These are phyloP conservation scores for Cinara cedri DNA, from an alignment of 2,888 invertebrate species.

Conservation along the genomic window DNA sequence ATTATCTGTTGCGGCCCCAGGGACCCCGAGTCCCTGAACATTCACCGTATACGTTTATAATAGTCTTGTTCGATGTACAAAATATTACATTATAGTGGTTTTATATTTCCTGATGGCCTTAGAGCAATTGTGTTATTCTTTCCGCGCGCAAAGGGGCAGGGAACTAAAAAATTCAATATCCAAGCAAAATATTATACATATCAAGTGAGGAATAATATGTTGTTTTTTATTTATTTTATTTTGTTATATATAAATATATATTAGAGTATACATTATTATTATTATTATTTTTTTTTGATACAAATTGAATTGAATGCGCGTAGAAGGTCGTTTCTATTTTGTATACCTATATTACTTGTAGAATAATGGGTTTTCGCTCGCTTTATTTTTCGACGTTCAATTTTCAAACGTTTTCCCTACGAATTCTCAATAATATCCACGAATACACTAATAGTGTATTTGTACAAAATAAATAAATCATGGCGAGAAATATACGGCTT, in stretches of 20 bases:
- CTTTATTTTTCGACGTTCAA: neutral
- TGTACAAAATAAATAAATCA: too few species aligned
- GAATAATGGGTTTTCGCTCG: conserved; percentile 28
- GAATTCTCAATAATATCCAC: neutral
- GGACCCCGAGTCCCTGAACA: too few species aligned
- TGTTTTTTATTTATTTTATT: conserved; percentile 9
- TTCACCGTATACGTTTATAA: neutral
- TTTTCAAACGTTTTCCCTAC: conserved; percentile 30
- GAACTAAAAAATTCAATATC: conserved; percentile 23
- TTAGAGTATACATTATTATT: too few species aligned
- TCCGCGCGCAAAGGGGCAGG: neutral
- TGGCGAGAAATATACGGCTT: too few species aligned
- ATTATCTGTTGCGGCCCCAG: too few species aligned
- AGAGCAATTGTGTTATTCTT: neutral
- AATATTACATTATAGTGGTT: neutral
- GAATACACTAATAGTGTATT: too few species aligned
- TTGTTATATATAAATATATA: too few species aligned
- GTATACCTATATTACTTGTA: neutral
- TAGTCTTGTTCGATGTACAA: neutral
- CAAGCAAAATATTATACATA: neutral
- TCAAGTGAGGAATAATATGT: conserved; percentile 6
- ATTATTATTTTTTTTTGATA: too few species aligned
- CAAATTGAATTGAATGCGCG: conserved; percentile 13
- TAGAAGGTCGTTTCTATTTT: neutral
- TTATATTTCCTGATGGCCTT: neutral